Evolutionary conservation across 2,888 invertebrate species (phyloP).

Genomic region (Acanthacorydalis orientalis): DNA sequence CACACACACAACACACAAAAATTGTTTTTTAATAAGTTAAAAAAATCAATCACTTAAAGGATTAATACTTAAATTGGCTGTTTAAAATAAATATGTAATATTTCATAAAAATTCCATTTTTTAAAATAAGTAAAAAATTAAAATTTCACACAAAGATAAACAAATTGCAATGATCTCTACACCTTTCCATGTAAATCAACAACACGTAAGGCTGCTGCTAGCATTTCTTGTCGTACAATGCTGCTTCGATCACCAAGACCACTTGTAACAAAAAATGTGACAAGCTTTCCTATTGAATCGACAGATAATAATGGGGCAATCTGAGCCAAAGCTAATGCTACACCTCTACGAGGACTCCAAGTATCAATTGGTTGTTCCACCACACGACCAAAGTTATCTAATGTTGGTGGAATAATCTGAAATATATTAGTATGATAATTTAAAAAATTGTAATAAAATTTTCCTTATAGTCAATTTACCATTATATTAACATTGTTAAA

Average conservation of each 20-base stretch:
- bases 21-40: too few species aligned
- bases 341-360: slow-evolving; percentile 81
- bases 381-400: slow-evolving; percentile 86
- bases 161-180: too few species aligned
- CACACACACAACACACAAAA: neutral
- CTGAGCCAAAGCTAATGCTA: slow-evolving; percentile 65
- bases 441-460: too few species aligned
- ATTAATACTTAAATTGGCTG: too few species aligned
- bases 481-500: slow-evolving; percentile 7
- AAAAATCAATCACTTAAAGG: too few species aligned
- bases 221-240: slow-evolving; percentile 74
- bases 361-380: slow-evolving; percentile 72
- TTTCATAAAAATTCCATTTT: too few species aligned
- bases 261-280: slow-evolving; percentile 70
- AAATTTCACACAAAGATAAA: too few species aligned
- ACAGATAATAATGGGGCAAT: slow-evolving; percentile 57
- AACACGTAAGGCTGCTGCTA: slow-evolving; percentile 80
- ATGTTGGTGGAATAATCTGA: slow-evolving; percentile 61
- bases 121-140: too few species aligned
- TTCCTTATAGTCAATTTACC: too few species aligned
- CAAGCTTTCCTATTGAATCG: slow-evolving; percentile 48
- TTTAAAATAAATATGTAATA: too few species aligned
- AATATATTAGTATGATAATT: neutral
- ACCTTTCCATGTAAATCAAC: slow-evolving; percentile 89
- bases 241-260: slow-evolving; percentile 76